Percentiles rank a stretch among this genome's conserved stretches.
phyloP scores from a whole-genome alignment of 2,113 vertebrate species.

The Tyto alba region DNA sequence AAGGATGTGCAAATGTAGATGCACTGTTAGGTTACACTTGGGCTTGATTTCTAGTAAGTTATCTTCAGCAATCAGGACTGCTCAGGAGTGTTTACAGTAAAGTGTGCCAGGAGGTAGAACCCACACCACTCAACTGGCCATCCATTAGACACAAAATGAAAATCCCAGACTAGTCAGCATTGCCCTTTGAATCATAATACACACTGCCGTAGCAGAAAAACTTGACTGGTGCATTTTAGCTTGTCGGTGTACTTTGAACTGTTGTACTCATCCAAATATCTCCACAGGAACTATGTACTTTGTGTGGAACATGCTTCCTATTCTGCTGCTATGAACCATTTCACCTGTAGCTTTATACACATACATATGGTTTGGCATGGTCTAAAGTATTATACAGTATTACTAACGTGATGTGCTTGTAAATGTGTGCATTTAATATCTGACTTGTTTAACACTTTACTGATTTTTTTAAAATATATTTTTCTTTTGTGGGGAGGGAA shows the following conservation, averaged over 20 bases:
- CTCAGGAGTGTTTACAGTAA: neutral
- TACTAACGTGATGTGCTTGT: constrained; percentile 69
- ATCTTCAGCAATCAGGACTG: neutral
- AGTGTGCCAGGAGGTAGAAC: neutral
- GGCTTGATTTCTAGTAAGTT: neutral
- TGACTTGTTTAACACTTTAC: constrained; percentile 72
- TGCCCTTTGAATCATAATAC: neutral
- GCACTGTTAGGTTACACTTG: too few relatives aligned
- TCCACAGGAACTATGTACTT: neutral
- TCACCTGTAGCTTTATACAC: constrained; percentile 44
- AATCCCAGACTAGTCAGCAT: neutral
- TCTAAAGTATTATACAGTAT: constrained; percentile 53
- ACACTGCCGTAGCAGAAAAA: neutral
- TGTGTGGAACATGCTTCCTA: neutral
- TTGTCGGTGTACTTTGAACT: neutral
- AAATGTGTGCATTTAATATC: constrained; percentile 67
- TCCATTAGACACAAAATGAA: neutral
- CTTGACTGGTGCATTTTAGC: neutral
- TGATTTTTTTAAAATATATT: constrained; percentile 54
- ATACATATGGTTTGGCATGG: constrained; percentile 64
- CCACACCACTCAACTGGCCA: neutral
- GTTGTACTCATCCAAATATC: neutral
- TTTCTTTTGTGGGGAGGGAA: constrained; percentile 33
- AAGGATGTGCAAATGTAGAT: neutral
- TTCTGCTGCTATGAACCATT: constrained; percentile 59